Base-by-base conservation (phyloP, 2,797 vertebrate genomes). In the Podarcis lilfordi region DNA sequence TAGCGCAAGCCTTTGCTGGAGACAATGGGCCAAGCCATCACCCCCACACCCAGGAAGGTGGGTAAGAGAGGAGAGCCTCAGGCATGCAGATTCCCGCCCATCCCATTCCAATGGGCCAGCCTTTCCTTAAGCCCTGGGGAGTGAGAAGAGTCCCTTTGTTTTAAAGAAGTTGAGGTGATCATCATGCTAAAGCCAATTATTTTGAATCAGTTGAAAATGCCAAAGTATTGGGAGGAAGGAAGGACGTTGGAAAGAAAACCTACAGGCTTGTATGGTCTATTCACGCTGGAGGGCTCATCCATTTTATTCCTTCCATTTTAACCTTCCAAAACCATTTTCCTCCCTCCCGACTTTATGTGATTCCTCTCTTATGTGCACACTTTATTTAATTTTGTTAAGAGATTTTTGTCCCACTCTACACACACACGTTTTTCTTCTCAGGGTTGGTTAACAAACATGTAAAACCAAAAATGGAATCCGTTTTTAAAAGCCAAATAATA, bases 21-120 rank as follows among this genome's bases (percentile, higher is more conserved):
- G 82, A 89, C 83, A 89, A 89, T 89, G 78, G 88, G 59, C 7
- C 88, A 75, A 80, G 3, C 50, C 15, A 1, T 10, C 35, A 27
- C 59, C 80, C 43, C 32, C 55, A n/a, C 23, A 27, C 25, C 55
- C 82, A 74, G 82, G 82, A 80, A 80, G 76, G 88, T 37, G 29
- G 76, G 15, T n/a, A 80, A 77, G 25, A 55, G 69, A 82, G 25
- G 59, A 40, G 4, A 64, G 76, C 69, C 77, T 81, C 19, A 68
- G 82, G 55, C 77, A 50, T 81, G 77, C 66, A 88, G 50, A 80
- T 79, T 50, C 35, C 17, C 7, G 6, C 87, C 87, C 82, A 80
- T 74, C 59, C 75, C 55, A 61, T 82, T 80, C 75, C 82, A 79
- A 71, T 80, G 29, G 82, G 35, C 55, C 83, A 80, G n/a, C 37